Conservation (phyloP, 35 echinoderm and acorn worm genomes). For the Amphiura filiformis region DNA sequence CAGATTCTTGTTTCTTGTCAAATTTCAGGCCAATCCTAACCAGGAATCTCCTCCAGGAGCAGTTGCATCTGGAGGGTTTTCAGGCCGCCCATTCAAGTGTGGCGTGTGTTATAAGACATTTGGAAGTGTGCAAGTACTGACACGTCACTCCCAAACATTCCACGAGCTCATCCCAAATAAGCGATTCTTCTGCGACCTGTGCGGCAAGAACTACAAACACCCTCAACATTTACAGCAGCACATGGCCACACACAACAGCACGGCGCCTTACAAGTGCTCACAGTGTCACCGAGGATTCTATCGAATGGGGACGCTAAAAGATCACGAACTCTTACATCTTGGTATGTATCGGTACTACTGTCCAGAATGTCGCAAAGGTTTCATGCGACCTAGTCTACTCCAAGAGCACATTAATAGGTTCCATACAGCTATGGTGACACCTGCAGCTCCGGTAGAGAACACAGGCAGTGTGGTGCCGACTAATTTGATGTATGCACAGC, state of each 20-base stretch:
- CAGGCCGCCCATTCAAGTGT: not conserved
- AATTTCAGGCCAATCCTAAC: too few species aligned
- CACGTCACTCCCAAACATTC: not conserved
- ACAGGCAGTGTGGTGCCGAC: not conserved
- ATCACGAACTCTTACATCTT: not conserved
- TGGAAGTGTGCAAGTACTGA: not conserved
- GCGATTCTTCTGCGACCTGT: not conserved
- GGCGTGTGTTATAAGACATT: not conserved
- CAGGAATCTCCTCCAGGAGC: too few species aligned
- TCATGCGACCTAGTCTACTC: slow-evolving; percentile 21
- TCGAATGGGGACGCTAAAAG: not conserved
- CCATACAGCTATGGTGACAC: slow-evolving; percentile 2
- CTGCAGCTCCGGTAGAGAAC: slow-evolving; percentile 7
- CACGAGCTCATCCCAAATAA: not conserved
- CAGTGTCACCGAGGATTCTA: not conserved
- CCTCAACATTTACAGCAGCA: not conserved
- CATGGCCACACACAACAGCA: not conserved
- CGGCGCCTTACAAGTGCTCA: not conserved
- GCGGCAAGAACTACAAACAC: not conserved
- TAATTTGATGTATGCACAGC: not conserved
- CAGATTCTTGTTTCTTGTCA: too few species aligned
- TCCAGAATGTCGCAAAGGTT: slow-evolving; percentile 34
- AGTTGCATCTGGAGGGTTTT: not conserved
- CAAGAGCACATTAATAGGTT: slow-evolving; percentile 37
- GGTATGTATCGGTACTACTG: slow-evolving; percentile 19